Evolutionary conservation across 2,888 invertebrate species (phyloP).

Genomic region (Acleris sparsana): DNA sequence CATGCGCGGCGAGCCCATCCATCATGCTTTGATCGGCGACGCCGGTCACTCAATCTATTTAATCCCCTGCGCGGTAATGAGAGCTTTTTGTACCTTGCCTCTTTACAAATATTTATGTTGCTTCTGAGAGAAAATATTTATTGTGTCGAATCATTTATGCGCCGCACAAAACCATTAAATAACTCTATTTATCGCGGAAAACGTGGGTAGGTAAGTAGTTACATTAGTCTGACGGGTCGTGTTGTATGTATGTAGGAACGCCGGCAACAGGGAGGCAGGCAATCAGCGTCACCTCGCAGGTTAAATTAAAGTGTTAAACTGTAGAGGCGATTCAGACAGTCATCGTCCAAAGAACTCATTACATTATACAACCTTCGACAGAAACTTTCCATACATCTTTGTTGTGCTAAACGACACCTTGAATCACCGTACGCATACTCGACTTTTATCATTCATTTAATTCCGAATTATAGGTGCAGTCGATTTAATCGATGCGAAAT

Average conservation of each 20-base stretch:
- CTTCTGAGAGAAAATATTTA: not conserved
- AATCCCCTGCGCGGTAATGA: constrained; percentile 33
- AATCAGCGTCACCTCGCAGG: constrained; percentile 30
- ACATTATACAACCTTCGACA: constrained; percentile 38
- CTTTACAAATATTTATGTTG: constrained; percentile 29
- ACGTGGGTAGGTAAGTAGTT: not conserved
- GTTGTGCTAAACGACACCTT: constrained; percentile 41
- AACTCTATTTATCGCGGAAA: not conserved
- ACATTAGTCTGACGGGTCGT: not conserved
- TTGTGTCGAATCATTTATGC: not conserved
- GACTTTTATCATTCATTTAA: constrained; percentile 37
- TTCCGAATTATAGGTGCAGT: constrained; percentile 55
- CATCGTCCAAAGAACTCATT: constrained; percentile 34
- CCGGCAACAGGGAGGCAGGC: constrained; percentile 20
- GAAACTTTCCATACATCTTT: constrained; percentile 39
- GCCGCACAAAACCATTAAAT: not conserved
- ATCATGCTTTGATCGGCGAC: constrained; percentile 57
- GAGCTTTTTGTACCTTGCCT: constrained; percentile 21
- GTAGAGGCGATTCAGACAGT: constrained; percentile 34
- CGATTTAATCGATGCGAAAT: constrained; percentile 70
- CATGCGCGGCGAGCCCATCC: constrained; percentile 44
- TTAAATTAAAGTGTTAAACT: constrained; percentile 32
- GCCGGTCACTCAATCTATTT: constrained; percentile 40
- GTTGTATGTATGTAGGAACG: not conserved
- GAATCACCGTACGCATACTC: constrained; percentile 38